These are phyloP conservation scores for Spisula solida DNA, from an alignment of 2,888 invertebrate species.

Conservation along the genomic window DNA sequence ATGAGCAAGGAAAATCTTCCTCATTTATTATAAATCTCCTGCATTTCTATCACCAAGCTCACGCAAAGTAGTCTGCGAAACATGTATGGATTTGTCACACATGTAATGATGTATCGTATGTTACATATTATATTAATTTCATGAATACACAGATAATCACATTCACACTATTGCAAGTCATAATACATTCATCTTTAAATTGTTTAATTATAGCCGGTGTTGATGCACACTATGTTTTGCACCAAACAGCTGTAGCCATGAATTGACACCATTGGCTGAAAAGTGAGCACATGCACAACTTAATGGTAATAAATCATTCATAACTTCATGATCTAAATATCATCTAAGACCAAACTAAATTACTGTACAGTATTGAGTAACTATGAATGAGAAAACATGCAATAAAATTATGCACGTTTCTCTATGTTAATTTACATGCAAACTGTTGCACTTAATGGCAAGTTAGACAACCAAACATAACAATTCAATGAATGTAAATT, in stretches of 20 bases:
- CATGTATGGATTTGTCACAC: too few relatives aligned
- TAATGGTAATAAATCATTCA: not conserved
- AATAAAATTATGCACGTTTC: not conserved
- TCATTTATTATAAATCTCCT: too few relatives aligned
- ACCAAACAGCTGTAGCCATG: not conserved
- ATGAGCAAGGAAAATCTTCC: too few relatives aligned
- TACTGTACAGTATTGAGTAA: too few relatives aligned
- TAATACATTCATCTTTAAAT: too few relatives aligned
- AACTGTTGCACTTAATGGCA: not conserved
- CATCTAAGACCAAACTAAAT: not conserved
- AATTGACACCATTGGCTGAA: not conserved
- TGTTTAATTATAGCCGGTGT: too few relatives aligned
- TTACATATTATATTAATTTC: too few relatives aligned
- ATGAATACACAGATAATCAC: too few relatives aligned
- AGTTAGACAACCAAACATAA: not conserved
- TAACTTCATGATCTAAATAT: not conserved
- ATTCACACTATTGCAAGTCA: too few relatives aligned
- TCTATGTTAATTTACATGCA: not conserved
- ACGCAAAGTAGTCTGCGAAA: too few relatives aligned
- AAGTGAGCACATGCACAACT: not conserved
- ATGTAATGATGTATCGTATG: too few relatives aligned
- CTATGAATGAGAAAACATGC: not conserved
- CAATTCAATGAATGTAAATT: not conserved
- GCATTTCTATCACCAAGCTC: too few relatives aligned
- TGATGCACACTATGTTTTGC: not conserved